A percentile compares a stretch with the other conserved stretches of the same genome.
Evolutionary conservation across 2,888 invertebrate genomes (phyloP).

Genomic region (Cephonodes hylas): DNA sequence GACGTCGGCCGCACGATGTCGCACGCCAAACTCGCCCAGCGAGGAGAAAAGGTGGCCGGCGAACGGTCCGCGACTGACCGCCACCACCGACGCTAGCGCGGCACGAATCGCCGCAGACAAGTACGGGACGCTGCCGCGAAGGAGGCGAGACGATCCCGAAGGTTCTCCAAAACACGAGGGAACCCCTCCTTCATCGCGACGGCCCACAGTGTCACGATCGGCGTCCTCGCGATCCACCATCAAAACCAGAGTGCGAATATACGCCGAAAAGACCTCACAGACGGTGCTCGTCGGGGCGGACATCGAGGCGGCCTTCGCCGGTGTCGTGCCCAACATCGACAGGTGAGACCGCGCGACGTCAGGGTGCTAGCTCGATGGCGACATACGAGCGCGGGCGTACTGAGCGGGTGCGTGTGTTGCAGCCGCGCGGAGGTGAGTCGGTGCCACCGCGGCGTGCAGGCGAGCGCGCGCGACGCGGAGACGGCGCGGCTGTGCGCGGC

Average conservation of each 20-base stretch:
- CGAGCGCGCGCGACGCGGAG: slow-evolving; percentile 84
- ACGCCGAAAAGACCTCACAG: slow-evolving; percentile 89
- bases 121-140: slow-evolving; percentile 89
- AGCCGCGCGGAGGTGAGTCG: slow-evolving; percentile 60
- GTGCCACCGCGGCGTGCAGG: slow-evolving; percentile 82
- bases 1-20: slow-evolving; percentile 81
- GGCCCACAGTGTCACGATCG: slow-evolving; percentile 67
- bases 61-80: slow-evolving; percentile 63
- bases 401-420: not conserved
- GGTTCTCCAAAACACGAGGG: slow-evolving; percentile 72
- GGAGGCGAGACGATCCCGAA: slow-evolving; percentile 84
- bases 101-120: slow-evolving; percentile 83
- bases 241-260: slow-evolving; percentile 83
- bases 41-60: slow-evolving; percentile 88
- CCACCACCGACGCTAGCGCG: slow-evolving; percentile 55
- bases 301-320: slow-evolving; percentile 86
- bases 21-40: slow-evolving; percentile 83
- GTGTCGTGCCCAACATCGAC: slow-evolving; percentile 75
- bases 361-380: not conserved
- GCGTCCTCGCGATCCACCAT: slow-evolving; percentile 63
- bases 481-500: slow-evolving; percentile 82
- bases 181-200: slow-evolving; percentile 59
- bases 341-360: slow-evolving; percentile 46
- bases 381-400: no score
- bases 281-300: slow-evolving; percentile 88